Conservation (phyloP, 2,113 vertebrate species). For the Loxodonta africana region DNA sequence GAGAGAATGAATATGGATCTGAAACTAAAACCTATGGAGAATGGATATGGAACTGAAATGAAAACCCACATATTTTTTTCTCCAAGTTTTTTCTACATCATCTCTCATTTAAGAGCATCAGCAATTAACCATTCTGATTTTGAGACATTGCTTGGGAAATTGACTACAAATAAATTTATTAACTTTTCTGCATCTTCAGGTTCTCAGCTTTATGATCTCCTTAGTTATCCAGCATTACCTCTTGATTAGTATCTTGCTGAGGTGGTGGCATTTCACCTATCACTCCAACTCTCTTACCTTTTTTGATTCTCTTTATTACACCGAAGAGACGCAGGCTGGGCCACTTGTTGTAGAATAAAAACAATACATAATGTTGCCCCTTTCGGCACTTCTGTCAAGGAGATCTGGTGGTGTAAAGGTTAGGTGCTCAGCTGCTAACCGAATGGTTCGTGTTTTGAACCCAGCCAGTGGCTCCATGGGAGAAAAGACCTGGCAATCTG, state of each 20-base stretch:
- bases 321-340: neutral
- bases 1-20: neutral
- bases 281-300: neutral
- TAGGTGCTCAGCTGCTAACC: neutral
- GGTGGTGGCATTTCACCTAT: neutral
- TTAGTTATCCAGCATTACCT: neutral
- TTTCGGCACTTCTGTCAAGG: neutral
- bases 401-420: neutral
- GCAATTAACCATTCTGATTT: neutral
- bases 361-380: neutral
- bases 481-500: neutral
- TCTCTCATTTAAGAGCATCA: neutral
- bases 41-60: neutral
- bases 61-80: neutral
- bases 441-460: neutral
- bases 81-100: neutral
- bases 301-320: constrained; percentile 5
- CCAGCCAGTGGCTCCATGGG: neutral
- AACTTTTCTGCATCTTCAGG: neutral
- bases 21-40: neutral
- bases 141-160: neutral
- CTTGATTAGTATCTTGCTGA: neutral
- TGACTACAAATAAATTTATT: neutral
- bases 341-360: neutral
- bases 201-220: neutral